phyloP scores from a whole-genome alignment of 2,113 vertebrate genomes.

The Girardinichthys multiradiatus region DNA sequence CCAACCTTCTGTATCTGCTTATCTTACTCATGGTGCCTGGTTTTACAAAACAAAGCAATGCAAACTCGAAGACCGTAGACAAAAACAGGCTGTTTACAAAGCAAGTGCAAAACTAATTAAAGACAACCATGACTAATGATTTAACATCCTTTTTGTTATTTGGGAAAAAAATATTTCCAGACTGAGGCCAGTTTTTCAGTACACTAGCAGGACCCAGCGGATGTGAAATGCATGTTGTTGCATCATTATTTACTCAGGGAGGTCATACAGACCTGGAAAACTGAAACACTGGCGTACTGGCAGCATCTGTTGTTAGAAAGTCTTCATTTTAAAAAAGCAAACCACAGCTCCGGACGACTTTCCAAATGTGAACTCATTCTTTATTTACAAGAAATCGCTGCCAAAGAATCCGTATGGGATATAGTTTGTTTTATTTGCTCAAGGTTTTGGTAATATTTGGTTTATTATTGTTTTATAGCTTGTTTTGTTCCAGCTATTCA shows the following conservation, averaged over 20 bases:
- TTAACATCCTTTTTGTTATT: background rate
- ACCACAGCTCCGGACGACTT: background rate
- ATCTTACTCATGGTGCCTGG: background rate
- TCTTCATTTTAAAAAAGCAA: slow-evolving; percentile 5
- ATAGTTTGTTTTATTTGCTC: slow-evolving; percentile 12
- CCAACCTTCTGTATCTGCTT: background rate
- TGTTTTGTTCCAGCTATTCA: background rate
- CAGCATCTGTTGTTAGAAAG: slow-evolving; percentile 3
- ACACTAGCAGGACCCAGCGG: background rate
- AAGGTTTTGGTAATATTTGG: background rate
- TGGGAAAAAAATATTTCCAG: background rate
- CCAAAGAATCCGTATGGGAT: slow-evolving; percentile 19
- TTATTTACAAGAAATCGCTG: slow-evolving; percentile 19
- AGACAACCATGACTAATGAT: background rate
- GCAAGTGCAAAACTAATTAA: background rate
- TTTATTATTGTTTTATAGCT: slow-evolving; percentile 1
- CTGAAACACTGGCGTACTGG: background rate
- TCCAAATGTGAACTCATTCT: slow-evolving; percentile 26
- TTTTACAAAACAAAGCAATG: background rate
- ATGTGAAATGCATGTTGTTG: background rate
- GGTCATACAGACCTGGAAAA: slow-evolving; percentile 14
- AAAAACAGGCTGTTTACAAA: background rate
- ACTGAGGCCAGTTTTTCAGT: background rate
- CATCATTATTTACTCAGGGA: slow-evolving; percentile 6
- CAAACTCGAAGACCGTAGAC: background rate